A percentile compares a stretch with the other conserved stretches of the same genome.
Conservation (phyloP, 1,140 invertebrate species). For the Pseudomyrmex dendroicus region DNA sequence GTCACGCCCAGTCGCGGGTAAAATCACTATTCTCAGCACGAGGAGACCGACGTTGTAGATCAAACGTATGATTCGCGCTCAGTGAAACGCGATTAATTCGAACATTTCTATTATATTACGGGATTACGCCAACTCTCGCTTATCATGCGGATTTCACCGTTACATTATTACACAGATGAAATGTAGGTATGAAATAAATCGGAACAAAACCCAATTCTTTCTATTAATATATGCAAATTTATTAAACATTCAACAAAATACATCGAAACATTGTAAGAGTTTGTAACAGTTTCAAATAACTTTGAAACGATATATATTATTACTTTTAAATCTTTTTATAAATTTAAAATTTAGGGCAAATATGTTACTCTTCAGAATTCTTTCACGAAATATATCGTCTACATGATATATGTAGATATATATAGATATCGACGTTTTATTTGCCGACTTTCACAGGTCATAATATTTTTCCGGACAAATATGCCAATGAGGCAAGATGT, state of each 20-base stretch:
- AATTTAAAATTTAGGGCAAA: too few relatives aligned
- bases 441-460: constrained; percentile 3
- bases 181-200: too few relatives aligned
- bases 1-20: constrained; percentile 58
- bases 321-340: too few relatives aligned
- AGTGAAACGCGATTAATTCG: constrained; percentile 43
- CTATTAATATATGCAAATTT: too few relatives aligned
- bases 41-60: not conserved
- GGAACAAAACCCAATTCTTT: too few relatives aligned
- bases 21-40: constrained; percentile 45
- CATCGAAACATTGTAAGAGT: too few relatives aligned
- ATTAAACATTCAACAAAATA: too few relatives aligned
- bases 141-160: not conserved
- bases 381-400: too few relatives aligned
- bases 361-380: too few relatives aligned
- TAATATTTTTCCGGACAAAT: constrained; percentile 17
- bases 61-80: not conserved
- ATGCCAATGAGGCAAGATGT: constrained; percentile 17
- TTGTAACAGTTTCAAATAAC: too few relatives aligned
- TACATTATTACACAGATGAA: not conserved
- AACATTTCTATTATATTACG: constrained; percentile 29
- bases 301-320: too few relatives aligned
- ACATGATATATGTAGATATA: not conserved
- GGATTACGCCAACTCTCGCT: constrained; percentile 66
- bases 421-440: not conserved